These are phyloP conservation scores for Drosophila santomea DNA, from an alignment of 1,140 invertebrate species.

Conservation along the genomic window DNA sequence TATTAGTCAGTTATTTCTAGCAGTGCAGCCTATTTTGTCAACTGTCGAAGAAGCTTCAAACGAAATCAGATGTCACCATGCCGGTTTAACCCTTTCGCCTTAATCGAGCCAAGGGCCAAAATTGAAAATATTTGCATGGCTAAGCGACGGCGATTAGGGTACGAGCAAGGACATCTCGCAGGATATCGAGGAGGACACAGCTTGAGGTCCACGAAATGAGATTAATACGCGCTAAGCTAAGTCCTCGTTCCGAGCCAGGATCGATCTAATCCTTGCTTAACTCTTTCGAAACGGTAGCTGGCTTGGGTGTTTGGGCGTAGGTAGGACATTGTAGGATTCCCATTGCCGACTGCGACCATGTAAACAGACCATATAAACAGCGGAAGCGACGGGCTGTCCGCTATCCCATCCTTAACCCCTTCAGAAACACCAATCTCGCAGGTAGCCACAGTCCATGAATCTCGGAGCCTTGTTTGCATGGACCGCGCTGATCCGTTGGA, in stretches of 20 bases:
- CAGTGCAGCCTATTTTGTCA: slow-evolving; percentile 8
- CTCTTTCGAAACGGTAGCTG: slow-evolving; percentile 63
- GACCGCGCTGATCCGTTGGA: slow-evolving; percentile 70
- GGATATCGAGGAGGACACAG: slow-evolving; percentile 16
- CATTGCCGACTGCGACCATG: slow-evolving; percentile 58
- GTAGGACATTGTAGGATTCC: slow-evolving; percentile 58
- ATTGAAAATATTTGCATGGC: slow-evolving; percentile 76
- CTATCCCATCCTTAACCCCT: slow-evolving; percentile 60
- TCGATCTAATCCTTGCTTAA: slow-evolving; percentile 72
- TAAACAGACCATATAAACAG: slow-evolving; percentile 81
- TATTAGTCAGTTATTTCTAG: no score
- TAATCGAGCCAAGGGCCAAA: slow-evolving; percentile 69
- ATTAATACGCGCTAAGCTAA: slow-evolving; percentile 79
- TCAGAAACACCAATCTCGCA: slow-evolving; percentile 16
- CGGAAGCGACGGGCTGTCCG: slow-evolving; percentile 55
- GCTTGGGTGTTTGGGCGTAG: slow-evolving; percentile 43
- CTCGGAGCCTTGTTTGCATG: slow-evolving; percentile 66
- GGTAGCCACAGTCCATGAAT: slow-evolving; percentile 10
- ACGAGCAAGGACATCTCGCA: slow-evolving; percentile 2
- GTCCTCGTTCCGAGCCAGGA: slow-evolving; percentile 26
- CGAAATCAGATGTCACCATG: slow-evolving; percentile 61
- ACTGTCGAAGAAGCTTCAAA: slow-evolving; percentile 31
- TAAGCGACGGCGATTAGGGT: slow-evolving; percentile 74
- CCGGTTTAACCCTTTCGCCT: slow-evolving; percentile 49
- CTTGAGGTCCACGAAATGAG: slow-evolving; percentile 69